Evolutionary conservation across 2,797 vertebrate genomes (phyloP), one percentile per base, ranked within the genome.

Genomic region (Todus mexicanus): DNA sequence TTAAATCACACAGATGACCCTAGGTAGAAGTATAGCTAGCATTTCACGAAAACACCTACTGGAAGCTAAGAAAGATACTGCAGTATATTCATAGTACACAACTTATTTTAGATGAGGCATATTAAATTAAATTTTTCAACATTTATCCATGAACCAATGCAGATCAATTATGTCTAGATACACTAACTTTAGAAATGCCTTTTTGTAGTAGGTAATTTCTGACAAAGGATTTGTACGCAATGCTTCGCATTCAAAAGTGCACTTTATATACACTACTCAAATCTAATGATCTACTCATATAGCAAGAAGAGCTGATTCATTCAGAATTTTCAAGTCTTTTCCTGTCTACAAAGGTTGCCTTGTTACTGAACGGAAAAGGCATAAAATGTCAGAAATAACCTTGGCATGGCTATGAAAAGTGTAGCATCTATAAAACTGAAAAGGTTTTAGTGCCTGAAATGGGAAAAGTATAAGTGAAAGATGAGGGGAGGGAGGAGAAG

Each of bases 301-400:
- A 48, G 35, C 37, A 70, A n/a, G 63, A 88, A 87, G 59, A 84
- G 38, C 15, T 43, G 60, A 74, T n/a, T 83, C 6, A 70, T 69
- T 92, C 26, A 40, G 74, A 91, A 90, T 87, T 91, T 89, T 87
- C 37, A 88, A 59, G 61, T 68, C 59, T 78, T 92, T 80, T 87
- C 75, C 57, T 57, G 61, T 74, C n/a, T 88, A 92, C 35, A 93
- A 86, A 90, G 19, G 45, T 15, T 91, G 65, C 70, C 59, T 85
- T 56, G 29, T 75, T 85, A 81, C 43, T 74, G 60, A 81, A 72
- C 82, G 37, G 47, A 92, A 90, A 93, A 93, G 80, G 72, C 16
- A 8, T 43, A 79, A 93, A 85, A 92, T 93, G 93, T 91, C 92
- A 95, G 95, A 97, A 97, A 97, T 91, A 92, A 96, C 83, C 94